Evolutionary conservation across 1,140 invertebrate genomes (phyloP), one percentile per base, ranked within the genome.

Genomic region (Drosophila bipectinata): DNA sequence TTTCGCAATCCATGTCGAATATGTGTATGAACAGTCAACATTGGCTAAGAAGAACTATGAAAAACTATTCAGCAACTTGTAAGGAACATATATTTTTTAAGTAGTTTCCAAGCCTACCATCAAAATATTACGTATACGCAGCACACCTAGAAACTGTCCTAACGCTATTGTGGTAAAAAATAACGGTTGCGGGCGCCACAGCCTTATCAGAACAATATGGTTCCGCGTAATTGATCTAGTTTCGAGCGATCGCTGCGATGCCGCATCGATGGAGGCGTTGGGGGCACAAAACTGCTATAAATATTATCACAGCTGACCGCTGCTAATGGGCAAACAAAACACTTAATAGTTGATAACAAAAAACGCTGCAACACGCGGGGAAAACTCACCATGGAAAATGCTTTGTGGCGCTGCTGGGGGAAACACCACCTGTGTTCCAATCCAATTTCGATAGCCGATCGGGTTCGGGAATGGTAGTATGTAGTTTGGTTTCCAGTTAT

Each of bases 141-240:
- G 4, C 34, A 0, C 4, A 37, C 34, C 34, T n/a, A 37, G 10
- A 37, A 14, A 2, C 10, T n/a, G 8, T 41, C 6, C 12, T 14
- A 6, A n/a, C 39, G 56, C 26, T 61, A n/a, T 9, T 14, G 9
- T n/a, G 5, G 30, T 37, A 4, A 21, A 39, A 41, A 39, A 15
- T 55, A 49, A 26, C 18, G 44, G 44, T 10, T 9, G 44, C 14
- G 39, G 54, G 41, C 41, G 34, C 55, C 51, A 48, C 18, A 4
- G 61, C 52, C 72, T 88, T 88, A 88, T 88, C 83, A 64, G 15
- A 21, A 39, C 56, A 53, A 53, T 73, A 57, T 48, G 41, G 75
- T 87, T 67, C 56, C 67, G 76, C 67, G 72, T 79, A 88, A 88
- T 88, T 83, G 83, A 88, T 89, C 83, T 71, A 88, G 52, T 88